Evolutionary conservation across 2,888 invertebrate species (phyloP).

Genomic region (Cordilura impudica): DNA sequence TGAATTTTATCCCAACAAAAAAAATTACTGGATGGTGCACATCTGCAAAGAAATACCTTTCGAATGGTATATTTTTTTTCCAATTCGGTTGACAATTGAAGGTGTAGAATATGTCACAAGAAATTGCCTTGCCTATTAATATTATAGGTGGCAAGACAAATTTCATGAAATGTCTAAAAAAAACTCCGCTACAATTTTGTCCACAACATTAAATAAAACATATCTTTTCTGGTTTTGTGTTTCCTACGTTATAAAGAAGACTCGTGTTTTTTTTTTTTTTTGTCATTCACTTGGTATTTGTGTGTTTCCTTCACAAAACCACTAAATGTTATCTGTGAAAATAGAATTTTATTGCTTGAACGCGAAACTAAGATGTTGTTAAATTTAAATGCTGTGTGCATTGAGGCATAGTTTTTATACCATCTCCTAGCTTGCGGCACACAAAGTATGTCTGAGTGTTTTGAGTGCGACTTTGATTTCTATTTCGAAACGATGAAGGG

Average conservation of each 20-base stretch:
- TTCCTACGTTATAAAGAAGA: constrained; percentile 1
- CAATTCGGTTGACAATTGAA: too few species aligned
- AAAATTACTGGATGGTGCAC: too few species aligned
- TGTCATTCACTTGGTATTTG: constrained; percentile 17
- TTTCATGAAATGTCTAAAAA: too few species aligned
- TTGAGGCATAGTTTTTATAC: constrained; percentile 34
- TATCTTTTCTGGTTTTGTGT: constrained; percentile 40
- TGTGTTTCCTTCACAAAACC: constrained; percentile 15
- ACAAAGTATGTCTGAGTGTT: neutral
- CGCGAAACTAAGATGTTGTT: constrained; percentile 53
- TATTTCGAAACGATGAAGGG: neutral
- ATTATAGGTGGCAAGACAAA: too few species aligned
- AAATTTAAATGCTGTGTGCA: constrained; percentile 53
- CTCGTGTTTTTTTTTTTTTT: constrained; percentile 16
- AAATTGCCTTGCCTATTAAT: too few species aligned
- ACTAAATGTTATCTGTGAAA: constrained; percentile 53
- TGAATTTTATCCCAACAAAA: too few species aligned
- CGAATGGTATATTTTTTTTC: too few species aligned
- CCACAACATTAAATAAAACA: neutral
- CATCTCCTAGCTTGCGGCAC: neutral
- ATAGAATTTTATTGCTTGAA: constrained; percentile 58
- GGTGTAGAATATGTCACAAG: too few species aligned
- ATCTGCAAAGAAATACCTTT: too few species aligned
- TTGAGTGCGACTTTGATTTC: constrained; percentile 27
- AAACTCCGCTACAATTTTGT: neutral